Percentiles rank a stretch among this genome's conserved stretches.
Evolutionary conservation across 2,797 vertebrate genomes (phyloP).

Genomic region (Coranthus polyacanthus): DNA sequence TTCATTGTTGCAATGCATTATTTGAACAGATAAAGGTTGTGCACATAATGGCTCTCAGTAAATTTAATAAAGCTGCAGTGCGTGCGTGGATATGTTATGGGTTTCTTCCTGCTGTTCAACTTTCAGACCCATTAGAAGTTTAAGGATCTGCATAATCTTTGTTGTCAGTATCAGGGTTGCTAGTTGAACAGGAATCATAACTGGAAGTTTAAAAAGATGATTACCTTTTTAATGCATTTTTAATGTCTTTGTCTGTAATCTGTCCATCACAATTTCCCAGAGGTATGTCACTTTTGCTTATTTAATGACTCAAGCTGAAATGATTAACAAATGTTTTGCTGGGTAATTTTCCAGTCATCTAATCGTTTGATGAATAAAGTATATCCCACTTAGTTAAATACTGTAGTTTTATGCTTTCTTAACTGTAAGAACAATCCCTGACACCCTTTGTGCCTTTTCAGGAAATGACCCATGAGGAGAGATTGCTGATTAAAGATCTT

Average conservation of each 20-base stretch:
- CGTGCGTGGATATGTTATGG: not conserved
- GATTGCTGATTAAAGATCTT: constrained; percentile 78
- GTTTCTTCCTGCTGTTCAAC: not conserved
- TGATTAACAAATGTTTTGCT: not conserved
- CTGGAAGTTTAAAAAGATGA: not conserved
- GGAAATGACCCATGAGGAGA: constrained; percentile 86
- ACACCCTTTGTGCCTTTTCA: constrained; percentile 46
- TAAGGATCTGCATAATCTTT: not conserved
- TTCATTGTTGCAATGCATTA: constrained; percentile 15
- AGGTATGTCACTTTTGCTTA: not conserved
- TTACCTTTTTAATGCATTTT: not conserved
- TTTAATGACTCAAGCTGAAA: constrained; percentile 4
- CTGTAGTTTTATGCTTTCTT: not conserved
- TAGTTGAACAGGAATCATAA: not conserved
- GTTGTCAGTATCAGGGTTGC: not conserved
- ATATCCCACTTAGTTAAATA: not conserved
- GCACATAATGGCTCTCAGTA: constrained; percentile 1
- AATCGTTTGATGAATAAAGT: not conserved
- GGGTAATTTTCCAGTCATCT: not conserved
- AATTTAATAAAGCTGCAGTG: constrained; percentile 12
- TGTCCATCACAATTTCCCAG: not conserved
- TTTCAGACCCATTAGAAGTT: not conserved
- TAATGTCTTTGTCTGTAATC: not conserved
- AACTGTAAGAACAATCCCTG: not conserved
- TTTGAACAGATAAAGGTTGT: constrained; percentile 26